Percentiles rank a stretch among this genome's conserved stretches.
These are phyloP conservation scores for Graptemys geographica DNA, from an alignment of 2,797 vertebrate genomes.

Conservation along the genomic window DNA sequence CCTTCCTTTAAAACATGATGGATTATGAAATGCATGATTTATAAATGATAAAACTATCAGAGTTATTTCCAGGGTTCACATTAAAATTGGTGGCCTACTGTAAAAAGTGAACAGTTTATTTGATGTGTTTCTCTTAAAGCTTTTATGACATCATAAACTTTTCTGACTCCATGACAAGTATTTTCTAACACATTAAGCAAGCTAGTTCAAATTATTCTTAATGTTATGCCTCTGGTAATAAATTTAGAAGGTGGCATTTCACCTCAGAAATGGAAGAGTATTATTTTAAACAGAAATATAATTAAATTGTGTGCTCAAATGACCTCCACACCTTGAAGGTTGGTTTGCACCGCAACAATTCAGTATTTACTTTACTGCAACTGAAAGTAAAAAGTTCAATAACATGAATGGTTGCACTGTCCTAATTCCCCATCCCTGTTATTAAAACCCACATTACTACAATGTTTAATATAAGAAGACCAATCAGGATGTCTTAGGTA, in stretches of 20 bases:
- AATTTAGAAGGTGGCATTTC: background rate
- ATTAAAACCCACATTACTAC: fast-evolving
- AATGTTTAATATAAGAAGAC: background rate
- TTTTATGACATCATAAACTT: slow-evolving; percentile 58
- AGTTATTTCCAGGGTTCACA: background rate
- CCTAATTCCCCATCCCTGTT: background rate
- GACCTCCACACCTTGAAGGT: background rate
- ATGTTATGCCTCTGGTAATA: background rate
- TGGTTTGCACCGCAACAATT: fast-evolving
- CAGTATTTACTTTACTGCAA: background rate
- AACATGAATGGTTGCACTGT: background rate
- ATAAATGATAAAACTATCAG: slow-evolving; percentile 30
- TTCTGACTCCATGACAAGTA: slow-evolving; percentile 54
- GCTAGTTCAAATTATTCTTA: slow-evolving; percentile 21
- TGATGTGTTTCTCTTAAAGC: slow-evolving; percentile 53
- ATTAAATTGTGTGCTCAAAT: background rate
- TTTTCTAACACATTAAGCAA: slow-evolving; percentile 37
- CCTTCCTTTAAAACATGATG: slow-evolving; percentile 31
- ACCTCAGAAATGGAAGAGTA: background rate
- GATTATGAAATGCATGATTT: slow-evolving; percentile 47
- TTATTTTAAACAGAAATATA: background rate
- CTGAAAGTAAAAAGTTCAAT: background rate
- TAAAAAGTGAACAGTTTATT: slow-evolving; percentile 48
- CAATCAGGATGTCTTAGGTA: background rate
- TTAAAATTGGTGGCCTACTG: slow-evolving; percentile 22